A percentile compares a stretch with the other conserved stretches of the same genome.
These are phyloP conservation scores for Ovibos moschatus DNA, from an alignment of 2,113 vertebrate genomes.

Conservation along the genomic window DNA sequence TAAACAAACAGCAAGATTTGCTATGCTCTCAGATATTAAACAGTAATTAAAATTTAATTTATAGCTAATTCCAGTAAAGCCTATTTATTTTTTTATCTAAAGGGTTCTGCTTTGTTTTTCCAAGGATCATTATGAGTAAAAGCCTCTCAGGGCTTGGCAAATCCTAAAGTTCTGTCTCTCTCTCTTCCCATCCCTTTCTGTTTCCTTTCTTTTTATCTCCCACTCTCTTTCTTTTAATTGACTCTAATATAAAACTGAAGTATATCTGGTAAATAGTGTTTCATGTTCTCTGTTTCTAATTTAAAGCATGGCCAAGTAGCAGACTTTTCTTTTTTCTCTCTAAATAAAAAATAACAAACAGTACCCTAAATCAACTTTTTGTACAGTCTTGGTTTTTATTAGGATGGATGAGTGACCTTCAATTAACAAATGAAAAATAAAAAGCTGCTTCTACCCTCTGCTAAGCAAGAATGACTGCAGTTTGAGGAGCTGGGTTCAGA, in stretches of 20 bases:
- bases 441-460: background rate
- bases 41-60: slow-evolving; percentile 64
- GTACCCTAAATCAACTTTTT: slow-evolving; percentile 38
- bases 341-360: slow-evolving; percentile 51
- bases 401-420: background rate
- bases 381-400: slow-evolving; percentile 17
- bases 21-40: slow-evolving; percentile 23
- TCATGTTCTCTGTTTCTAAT: slow-evolving; percentile 60
- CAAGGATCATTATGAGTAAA: slow-evolving; percentile 52
- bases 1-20: slow-evolving; percentile 4
- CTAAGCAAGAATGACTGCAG: background rate
- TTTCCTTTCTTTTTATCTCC: slow-evolving; percentile 51
- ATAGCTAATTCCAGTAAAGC: slow-evolving; percentile 54
- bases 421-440: background rate
- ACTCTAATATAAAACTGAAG: slow-evolving; percentile 51
- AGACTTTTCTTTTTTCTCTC: background rate
- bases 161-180: background rate
- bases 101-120: slow-evolving; percentile 55
- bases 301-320: slow-evolving; percentile 40
- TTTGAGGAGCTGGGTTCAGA: background rate
- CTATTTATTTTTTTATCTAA: slow-evolving; percentile 63
- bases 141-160: slow-evolving; percentile 33
- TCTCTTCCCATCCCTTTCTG: background rate
- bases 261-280: slow-evolving; percentile 35
- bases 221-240: slow-evolving; percentile 34